phyloP scores from a whole-genome alignment of 2,797 vertebrate genomes.

The Gorsachius magnificus region DNA sequence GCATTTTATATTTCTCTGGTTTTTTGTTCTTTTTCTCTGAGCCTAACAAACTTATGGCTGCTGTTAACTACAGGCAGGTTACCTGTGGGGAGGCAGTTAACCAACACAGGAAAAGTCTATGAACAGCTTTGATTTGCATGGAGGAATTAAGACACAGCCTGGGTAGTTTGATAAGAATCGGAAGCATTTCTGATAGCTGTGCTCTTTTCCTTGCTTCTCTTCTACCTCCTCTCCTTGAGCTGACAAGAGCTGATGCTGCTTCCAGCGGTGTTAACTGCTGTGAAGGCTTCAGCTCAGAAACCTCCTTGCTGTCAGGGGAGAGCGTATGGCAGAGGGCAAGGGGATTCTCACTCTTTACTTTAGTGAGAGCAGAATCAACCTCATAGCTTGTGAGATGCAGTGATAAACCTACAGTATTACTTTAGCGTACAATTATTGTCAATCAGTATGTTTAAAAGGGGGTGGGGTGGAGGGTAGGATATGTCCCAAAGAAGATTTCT shows the following conservation, averaged over 20 bases:
- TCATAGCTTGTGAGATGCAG: background rate
- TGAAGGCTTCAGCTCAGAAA: background rate
- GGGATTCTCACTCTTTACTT: background rate
- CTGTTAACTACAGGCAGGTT: background rate
- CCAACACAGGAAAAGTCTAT: background rate
- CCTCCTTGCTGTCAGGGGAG: background rate
- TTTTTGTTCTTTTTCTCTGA: background rate
- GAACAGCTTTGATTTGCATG: background rate
- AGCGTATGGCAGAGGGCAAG: background rate
- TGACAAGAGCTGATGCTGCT: background rate
- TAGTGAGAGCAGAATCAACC: background rate
- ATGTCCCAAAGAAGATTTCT: background rate
- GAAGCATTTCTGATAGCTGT: background rate
- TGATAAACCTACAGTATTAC: background rate
- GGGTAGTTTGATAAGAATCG: background rate
- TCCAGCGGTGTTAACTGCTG: background rate
- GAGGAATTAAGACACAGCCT: background rate
- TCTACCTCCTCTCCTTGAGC: background rate
- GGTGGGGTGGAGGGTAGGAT: rapidly evolving
- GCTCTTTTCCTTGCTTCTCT: background rate
- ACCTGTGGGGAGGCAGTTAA: background rate
- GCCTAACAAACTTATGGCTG: background rate
- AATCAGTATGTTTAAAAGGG: background rate
- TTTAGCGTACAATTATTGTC: background rate
- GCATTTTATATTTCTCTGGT: background rate